Evolutionary conservation across 2,113 vertebrate genomes (phyloP).

Genomic region (Daubentonia madagascariensis): DNA sequence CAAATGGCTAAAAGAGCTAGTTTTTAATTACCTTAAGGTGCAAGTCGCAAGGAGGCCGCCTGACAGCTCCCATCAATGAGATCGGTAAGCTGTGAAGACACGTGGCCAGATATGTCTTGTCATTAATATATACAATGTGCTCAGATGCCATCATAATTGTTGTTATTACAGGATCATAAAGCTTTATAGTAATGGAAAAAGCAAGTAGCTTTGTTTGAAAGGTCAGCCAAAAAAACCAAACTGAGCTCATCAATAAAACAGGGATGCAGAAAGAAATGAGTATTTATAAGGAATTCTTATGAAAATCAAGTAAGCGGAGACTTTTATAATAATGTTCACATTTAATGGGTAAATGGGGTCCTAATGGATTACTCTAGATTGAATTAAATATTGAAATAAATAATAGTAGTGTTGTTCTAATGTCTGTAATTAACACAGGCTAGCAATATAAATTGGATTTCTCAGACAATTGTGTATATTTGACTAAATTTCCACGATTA

Average conservation of each 20-base stretch:
- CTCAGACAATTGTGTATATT: slow-evolving; percentile 50
- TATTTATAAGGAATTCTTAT: slow-evolving; percentile 39
- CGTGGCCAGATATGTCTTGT: slow-evolving; percentile 52
- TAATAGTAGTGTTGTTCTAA: slow-evolving; percentile 67
- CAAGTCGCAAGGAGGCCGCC: slow-evolving; percentile 24
- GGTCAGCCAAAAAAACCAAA: slow-evolving; percentile 61
- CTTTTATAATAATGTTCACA: slow-evolving; percentile 26
- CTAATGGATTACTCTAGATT: slow-evolving; percentile 44
- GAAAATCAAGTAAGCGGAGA: slow-evolving; percentile 52
- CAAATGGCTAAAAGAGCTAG: slow-evolving; percentile 61
- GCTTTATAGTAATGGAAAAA: slow-evolving; percentile 55
- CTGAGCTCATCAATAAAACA: slow-evolving; percentile 51
- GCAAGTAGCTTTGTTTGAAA: slow-evolving; percentile 67
- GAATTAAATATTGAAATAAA: slow-evolving; percentile 70
- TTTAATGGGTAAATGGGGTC: slow-evolving; percentile 46
- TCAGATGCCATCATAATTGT: slow-evolving; percentile 65
- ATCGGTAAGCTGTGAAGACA: slow-evolving; percentile 60
- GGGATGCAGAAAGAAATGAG: slow-evolving; percentile 31
- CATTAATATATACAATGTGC: slow-evolving; percentile 50
- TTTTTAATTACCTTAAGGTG: slow-evolving; percentile 59
- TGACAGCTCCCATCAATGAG: slow-evolving; percentile 50
- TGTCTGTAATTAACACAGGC: slow-evolving; percentile 53
- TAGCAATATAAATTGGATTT: slow-evolving; percentile 58
- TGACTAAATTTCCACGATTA: slow-evolving; percentile 68
- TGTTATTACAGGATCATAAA: slow-evolving; percentile 72